Evolutionary conservation across 2,888 invertebrate genomes (phyloP), one percentile per base, ranked within the genome.

Genomic region (Antitype chi): DNA sequence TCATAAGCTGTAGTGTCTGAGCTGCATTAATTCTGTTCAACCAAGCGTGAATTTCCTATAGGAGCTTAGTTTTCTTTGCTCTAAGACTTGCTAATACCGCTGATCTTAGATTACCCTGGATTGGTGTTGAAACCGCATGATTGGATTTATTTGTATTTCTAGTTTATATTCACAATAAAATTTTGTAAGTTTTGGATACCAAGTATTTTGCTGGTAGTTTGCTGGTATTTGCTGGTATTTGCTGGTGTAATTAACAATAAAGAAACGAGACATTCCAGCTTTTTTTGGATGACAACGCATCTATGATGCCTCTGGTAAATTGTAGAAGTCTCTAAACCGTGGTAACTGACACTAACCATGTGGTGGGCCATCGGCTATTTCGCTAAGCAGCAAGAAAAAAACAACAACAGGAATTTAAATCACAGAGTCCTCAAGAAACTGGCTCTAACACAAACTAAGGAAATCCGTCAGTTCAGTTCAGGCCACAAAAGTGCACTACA

Each of bases 401-500:
- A n/a, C n/a, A 1, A 52, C 5, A 53, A 0, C 28, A 32, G 17
- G 6, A 68, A 32, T 53, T 11, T 1, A 68, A n/a, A 11, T 32
- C 6, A 6, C 11, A 53, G 15, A 15, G n/a, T 13, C 55, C 4
- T 55, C n/a, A 32, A 57, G 13, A n/a, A 68, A n/a, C 13, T 32
- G 4, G n/a, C 20, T 8, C 17, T n/a, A 57, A 63, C 23, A 13
- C 23, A 28, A 43, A 75, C 49, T 28, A 23, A 55, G 32, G 23
- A 43, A n/a, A 79, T 76, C 43, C 59, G 49, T 71, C 55, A 76
- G 47, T 74, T 49, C 47, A 66, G 53, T 71, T 32, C 47, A 73
- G n/a, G 59, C 59, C 59, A 63, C 63, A 81, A 85, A 88, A 86
- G 76, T 84, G 80, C 80, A 72, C 85, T 64, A 68, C 69, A 84